phyloP scores from a whole-genome alignment of 2,888 invertebrate genomes.

The Drosophila limbata region DNA sequence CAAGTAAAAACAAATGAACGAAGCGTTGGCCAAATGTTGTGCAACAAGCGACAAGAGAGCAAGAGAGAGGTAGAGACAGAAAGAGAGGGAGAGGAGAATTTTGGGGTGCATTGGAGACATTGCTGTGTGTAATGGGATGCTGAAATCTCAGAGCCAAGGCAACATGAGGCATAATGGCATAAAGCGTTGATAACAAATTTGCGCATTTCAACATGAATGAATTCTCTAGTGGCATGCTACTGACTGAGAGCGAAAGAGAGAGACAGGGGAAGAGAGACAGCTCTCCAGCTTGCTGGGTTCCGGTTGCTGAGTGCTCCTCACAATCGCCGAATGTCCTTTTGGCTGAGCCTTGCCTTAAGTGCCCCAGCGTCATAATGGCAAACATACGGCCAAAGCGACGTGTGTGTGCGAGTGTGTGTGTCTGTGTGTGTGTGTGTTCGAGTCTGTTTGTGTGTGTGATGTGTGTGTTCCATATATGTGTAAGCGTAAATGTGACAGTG shows the following conservation, averaged over 20 bases:
- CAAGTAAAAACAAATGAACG: conserved; percentile 71
- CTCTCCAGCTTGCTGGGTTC: conserved; percentile 24
- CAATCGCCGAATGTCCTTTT: conserved; percentile 41
- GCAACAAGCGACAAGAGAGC: conserved; percentile 30
- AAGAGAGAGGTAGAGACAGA: conserved; percentile 18
- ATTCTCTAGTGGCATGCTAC: conserved; percentile 73
- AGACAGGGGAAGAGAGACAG: background rate
- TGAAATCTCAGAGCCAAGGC: conserved; percentile 54
- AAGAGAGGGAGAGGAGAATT: background rate
- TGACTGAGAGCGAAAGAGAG: background rate
- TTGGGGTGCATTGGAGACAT: conserved; percentile 17
- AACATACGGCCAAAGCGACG: conserved; percentile 60
- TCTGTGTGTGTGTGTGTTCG: conserved; percentile 19
- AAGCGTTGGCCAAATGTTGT: conserved; percentile 69
- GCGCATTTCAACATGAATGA: conserved; percentile 83
- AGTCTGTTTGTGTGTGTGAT: background rate
- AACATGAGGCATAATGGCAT: conserved; percentile 81
- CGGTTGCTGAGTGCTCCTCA: conserved; percentile 23
- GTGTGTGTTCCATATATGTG: conserved; percentile 10
- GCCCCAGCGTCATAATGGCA: conserved; percentile 71
- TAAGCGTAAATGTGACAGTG: background rate
- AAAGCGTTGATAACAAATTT: conserved; percentile 83
- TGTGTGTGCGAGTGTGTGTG: conserved; percentile 18
- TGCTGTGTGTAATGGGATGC: conserved; percentile 47
- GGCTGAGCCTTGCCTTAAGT: conserved; percentile 61